These are phyloP conservation scores for Geodia barretti DNA, from an alignment of 37 sponge, comb jelly and placozoan species.

Conservation along the genomic window DNA sequence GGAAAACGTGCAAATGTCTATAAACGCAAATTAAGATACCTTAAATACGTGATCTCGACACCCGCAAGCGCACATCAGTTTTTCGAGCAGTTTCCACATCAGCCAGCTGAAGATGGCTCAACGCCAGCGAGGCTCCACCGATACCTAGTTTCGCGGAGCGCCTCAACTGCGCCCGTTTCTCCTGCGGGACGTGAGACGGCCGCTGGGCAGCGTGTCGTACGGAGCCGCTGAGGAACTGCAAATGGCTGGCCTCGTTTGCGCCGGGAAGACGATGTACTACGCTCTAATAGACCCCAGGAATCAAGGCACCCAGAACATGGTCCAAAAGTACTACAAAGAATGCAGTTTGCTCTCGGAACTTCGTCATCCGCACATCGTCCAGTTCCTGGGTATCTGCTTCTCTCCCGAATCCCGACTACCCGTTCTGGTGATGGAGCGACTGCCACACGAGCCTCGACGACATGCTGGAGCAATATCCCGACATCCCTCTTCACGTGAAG, in stretches of 20 bases:
- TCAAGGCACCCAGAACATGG: not conserved
- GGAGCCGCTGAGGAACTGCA: constrained; percentile 1
- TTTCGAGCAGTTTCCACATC: too few relatives aligned
- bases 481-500: not conserved
- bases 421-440: not conserved
- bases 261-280: not conserved
- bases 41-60: too few relatives aligned
- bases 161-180: not conserved
- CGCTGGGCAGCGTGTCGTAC: not conserved
- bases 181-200: not conserved
- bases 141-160: not conserved
- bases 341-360: not conserved
- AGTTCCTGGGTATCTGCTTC: constrained; percentile 2
- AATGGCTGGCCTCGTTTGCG: not conserved
- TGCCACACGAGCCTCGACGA: not conserved
- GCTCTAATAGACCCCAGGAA: not conserved
- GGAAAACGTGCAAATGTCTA: too few relatives aligned
- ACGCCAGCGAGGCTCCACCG: too few relatives aligned
- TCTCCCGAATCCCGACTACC: not conserved
- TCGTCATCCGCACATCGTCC: constrained; percentile 19
- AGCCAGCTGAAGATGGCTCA: too few relatives aligned
- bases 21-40: too few relatives aligned
- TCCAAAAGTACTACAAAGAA: constrained; percentile 4
- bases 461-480: not conserved
- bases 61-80: too few relatives aligned